Conservation (phyloP, 2,113 vertebrate species). For the Oenanthe melanoleuca region DNA sequence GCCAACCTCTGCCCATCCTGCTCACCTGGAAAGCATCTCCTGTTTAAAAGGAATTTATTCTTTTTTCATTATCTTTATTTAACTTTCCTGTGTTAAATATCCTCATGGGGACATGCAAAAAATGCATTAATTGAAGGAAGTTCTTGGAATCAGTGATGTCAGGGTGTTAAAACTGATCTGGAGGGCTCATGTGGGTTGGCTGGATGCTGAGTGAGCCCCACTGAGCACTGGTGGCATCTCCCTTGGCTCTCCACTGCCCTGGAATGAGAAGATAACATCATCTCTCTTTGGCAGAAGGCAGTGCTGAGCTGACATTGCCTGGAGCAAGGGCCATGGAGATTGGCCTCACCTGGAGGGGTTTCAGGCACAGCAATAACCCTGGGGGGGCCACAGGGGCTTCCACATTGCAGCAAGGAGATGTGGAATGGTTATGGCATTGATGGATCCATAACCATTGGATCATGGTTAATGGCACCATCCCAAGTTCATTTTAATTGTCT, state of each 20-base stretch:
- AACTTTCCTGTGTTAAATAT: fast-evolving
- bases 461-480: background rate
- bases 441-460: no score
- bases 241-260: background rate
- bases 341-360: background rate
- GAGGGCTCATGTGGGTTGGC: background rate
- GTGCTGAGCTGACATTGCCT: background rate
- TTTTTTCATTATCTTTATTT: background rate
- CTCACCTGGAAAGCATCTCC: fast-evolving
- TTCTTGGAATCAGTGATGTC: background rate
- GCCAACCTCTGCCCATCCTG: background rate
- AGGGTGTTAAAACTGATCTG: background rate
- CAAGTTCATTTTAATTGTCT: background rate
- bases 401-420: fast-evolving
- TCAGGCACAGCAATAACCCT: background rate
- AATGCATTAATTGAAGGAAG: background rate
- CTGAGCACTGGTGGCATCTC: background rate
- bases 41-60: background rate
- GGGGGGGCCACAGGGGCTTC: background rate
- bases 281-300: background rate
- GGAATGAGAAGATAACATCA: background rate
- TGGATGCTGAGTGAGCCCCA: background rate
- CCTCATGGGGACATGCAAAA: background rate
- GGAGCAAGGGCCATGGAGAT: background rate
- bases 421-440: no score